Percentiles rank a stretch among this genome's conserved stretches.
Conservation (phyloP, 2,888 invertebrate genomes). For the Andrena minutula region DNA sequence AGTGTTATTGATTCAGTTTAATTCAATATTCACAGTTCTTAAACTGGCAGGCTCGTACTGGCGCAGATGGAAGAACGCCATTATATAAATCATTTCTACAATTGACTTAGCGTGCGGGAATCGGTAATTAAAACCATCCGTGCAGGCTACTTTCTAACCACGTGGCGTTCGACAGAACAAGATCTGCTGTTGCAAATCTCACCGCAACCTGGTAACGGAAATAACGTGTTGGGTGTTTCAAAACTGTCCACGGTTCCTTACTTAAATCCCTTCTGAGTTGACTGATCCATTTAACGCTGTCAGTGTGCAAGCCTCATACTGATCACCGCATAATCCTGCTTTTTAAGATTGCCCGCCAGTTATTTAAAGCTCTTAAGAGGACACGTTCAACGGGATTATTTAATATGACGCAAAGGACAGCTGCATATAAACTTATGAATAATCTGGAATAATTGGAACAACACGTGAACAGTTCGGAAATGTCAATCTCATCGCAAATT, state of each 20-base stretch:
- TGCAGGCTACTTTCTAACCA: slow-evolving; percentile 32
- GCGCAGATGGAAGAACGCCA: too few species aligned
- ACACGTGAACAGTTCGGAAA: not conserved
- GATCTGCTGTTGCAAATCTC: slow-evolving; percentile 13
- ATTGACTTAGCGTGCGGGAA: slow-evolving; percentile 18
- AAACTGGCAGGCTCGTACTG: not conserved
- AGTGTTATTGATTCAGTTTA: not conserved
- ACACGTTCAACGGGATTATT: slow-evolving; percentile 12
- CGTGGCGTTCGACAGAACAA: not conserved
- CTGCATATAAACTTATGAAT: not conserved
- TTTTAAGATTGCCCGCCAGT: not conserved
- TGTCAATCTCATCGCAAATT: too few species aligned
- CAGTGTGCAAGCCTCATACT: not conserved
- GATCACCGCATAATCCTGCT: not conserved
- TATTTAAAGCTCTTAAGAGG: not conserved
- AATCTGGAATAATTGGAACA: not conserved
- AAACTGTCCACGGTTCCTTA: not conserved
- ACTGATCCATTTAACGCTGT: slow-evolving; percentile 7
- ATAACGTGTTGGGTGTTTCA: not conserved
- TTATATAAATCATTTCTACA: slow-evolving; percentile 15
- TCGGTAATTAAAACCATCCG: slow-evolving; percentile 22
- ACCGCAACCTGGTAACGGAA: slow-evolving; percentile 8
- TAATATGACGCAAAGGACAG: not conserved
- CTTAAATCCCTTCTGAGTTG: not conserved
- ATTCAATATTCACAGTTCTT: not conserved